These are phyloP conservation scores for Anarhynchus alexandrinus DNA, from an alignment of 2,113 vertebrate species.

Conservation along the genomic window DNA sequence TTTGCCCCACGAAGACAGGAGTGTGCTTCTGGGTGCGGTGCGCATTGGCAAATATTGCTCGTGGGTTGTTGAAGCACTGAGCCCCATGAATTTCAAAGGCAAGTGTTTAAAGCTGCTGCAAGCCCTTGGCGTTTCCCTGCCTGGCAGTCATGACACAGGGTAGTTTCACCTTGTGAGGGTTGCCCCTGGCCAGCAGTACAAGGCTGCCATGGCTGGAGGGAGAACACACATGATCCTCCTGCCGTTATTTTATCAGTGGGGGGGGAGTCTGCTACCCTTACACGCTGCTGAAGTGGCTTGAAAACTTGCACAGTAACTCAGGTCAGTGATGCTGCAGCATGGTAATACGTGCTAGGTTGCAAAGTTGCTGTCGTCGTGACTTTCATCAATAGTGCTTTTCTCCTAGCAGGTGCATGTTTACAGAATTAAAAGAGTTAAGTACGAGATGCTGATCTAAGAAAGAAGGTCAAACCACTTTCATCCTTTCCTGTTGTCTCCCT, in stretches of 20 bases:
- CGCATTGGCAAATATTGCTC: fast-evolving
- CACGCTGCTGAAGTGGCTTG: not conserved
- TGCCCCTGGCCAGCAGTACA: not conserved
- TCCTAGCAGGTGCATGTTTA: not conserved
- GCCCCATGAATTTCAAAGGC: not conserved
- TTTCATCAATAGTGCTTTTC: not conserved
- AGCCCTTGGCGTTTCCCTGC: not conserved
- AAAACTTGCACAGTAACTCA: not conserved
- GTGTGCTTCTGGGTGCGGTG: not conserved
- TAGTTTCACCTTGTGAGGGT: not conserved
- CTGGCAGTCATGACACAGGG: not conserved
- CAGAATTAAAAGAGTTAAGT: not conserved
- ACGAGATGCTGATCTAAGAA: not conserved
- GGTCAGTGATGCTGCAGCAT: not conserved
- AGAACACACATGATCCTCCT: not conserved
- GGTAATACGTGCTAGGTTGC: not conserved
- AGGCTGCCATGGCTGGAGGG: not conserved
- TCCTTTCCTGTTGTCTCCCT: not conserved
- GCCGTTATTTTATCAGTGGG: not conserved
- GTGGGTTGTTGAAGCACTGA: not conserved
- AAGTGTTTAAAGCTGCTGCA: not conserved
- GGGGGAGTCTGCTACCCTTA: not conserved
- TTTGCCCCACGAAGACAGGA: not conserved
- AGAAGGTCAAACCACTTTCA: not conserved
- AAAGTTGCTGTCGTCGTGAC: fast-evolving